Conservation (phyloP, 1,140 invertebrate genomes). For the Helicoverpa armigera region DNA sequence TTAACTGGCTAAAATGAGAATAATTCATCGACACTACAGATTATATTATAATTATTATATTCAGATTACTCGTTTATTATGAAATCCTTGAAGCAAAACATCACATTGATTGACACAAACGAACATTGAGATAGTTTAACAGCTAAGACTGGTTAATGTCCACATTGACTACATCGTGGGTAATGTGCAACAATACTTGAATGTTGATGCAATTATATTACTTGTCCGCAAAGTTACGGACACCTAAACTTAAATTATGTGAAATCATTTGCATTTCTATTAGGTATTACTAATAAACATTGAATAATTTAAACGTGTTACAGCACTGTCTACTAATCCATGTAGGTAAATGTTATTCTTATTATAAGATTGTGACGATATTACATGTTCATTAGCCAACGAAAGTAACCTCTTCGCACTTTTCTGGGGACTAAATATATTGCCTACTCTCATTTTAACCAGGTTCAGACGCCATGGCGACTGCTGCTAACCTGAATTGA, state of each 20-base stretch:
- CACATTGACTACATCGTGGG: slow-evolving; percentile 30
- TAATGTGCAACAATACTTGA: slow-evolving; percentile 36
- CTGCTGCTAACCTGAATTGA: slow-evolving; percentile 11
- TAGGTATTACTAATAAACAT: slow-evolving; percentile 22
- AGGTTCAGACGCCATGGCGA: slow-evolving; percentile 46
- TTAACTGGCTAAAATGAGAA: slow-evolving; percentile 63
- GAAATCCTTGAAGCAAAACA: slow-evolving; percentile 42
- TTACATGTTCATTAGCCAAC: slow-evolving; percentile 37
- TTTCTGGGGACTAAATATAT: slow-evolving; percentile 38
- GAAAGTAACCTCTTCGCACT: slow-evolving; percentile 11
- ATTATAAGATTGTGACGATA: slow-evolving; percentile 30
- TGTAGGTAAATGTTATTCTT: slow-evolving; percentile 25
- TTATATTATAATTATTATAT: slow-evolving; percentile 40
- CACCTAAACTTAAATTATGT: slow-evolving; percentile 43
- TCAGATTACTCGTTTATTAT: slow-evolving; percentile 31
- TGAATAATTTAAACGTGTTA: slow-evolving; percentile 43
- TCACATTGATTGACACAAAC: slow-evolving; percentile 46
- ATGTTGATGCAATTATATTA: slow-evolving; percentile 26
- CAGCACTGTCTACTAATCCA: slow-evolving; percentile 42
- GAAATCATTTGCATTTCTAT: slow-evolving; percentile 43
- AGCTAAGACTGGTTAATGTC: slow-evolving; percentile 34
- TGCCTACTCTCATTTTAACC: slow-evolving; percentile 75
- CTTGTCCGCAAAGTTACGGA: slow-evolving; percentile 5
- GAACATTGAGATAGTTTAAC: slow-evolving; percentile 43
- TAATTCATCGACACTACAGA: slow-evolving; percentile 44